Evolutionary conservation across 2,113 vertebrate species (phyloP).

Genomic region (Lynx canadensis): DNA sequence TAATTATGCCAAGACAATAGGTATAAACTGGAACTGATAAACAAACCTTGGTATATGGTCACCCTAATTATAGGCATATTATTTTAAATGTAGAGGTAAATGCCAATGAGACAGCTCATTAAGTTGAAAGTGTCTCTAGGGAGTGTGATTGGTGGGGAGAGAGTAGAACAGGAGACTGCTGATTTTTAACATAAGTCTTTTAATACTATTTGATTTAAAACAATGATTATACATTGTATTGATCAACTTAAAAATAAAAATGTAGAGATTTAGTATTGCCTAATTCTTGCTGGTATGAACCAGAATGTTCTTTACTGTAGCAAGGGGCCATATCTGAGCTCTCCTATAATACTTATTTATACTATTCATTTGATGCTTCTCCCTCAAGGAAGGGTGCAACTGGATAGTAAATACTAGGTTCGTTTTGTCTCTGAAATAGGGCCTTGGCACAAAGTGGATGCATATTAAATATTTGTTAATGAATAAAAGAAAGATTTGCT

Average conservation of each 20-base stretch:
- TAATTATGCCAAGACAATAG: neutral
- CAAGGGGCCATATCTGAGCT: neutral
- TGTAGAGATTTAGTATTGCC: neutral
- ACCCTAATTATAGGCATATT: neutral
- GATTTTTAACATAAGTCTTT: neutral
- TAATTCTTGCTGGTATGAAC: neutral
- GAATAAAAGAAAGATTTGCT: neutral
- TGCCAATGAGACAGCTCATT: neutral
- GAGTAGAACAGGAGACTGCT: neutral
- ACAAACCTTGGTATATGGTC: neutral
- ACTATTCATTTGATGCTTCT: neutral
- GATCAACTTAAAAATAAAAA: slow-evolving; percentile 2
- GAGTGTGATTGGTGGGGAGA: neutral
- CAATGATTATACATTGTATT: neutral
- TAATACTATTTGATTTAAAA: slow-evolving; percentile 1
- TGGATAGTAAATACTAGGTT: neutral
- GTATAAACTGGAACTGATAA: neutral
- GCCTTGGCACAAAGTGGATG: neutral
- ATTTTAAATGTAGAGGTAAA: neutral
- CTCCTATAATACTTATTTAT: neutral
- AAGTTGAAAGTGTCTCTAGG: neutral
- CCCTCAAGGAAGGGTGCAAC: neutral
- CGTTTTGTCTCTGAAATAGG: neutral
- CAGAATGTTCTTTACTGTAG: neutral
- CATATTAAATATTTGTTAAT: neutral